phyloP scores from a whole-genome alignment of 2,888 invertebrate species.

The Thymelicus lineola region DNA sequence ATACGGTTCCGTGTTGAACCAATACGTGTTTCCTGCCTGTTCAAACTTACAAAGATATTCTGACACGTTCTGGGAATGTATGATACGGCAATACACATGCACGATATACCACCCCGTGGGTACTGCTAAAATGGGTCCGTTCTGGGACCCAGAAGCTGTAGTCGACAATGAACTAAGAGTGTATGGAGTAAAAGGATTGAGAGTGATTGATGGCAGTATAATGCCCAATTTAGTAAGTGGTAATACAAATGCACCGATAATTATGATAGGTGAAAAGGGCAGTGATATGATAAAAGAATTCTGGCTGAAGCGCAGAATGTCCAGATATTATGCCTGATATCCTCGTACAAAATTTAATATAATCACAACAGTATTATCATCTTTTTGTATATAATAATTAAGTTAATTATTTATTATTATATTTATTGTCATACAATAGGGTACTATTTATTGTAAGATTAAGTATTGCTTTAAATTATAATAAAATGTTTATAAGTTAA shows the following conservation, averaged over 20 bases:
- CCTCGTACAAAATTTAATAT: conserved; percentile 52
- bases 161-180: conserved; percentile 92
- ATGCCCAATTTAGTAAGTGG: conserved; percentile 95
- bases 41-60: conserved; percentile 87
- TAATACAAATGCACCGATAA: conserved; percentile 94
- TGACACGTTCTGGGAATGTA: conserved; percentile 94
- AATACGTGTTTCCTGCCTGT: conserved; percentile 91
- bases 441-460: background rate
- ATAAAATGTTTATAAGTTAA: background rate
- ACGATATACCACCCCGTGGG: conserved; percentile 95
- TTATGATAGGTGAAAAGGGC: conserved; percentile 96
- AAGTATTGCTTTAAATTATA: background rate
- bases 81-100: conserved; percentile 92
- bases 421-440: background rate
- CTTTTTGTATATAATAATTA: conserved; percentile 37
- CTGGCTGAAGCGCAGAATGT: conserved; percentile 88
- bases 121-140: conserved; percentile 95
- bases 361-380: conserved; percentile 44
- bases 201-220: conserved; percentile 94
- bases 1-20: conserved; percentile 89
- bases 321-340: conserved; percentile 69
- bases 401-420: conserved; percentile 37
- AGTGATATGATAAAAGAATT: conserved; percentile 94
- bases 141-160: conserved; percentile 93
- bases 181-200: conserved; percentile 91